Evolutionary conservation across 2,888 invertebrate species (phyloP).

Genomic region (Cheilosia grossa): DNA sequence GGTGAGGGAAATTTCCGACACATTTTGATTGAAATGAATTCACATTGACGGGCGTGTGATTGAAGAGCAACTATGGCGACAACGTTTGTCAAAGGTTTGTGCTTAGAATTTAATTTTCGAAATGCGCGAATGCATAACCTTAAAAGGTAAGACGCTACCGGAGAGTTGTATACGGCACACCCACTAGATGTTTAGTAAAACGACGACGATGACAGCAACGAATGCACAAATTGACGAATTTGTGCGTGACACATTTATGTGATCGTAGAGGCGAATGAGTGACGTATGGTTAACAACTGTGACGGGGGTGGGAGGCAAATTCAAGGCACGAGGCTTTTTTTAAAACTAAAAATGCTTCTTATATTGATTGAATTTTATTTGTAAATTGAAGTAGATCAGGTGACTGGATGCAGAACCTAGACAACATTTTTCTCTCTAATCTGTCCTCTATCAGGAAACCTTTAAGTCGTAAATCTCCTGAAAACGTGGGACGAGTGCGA

Average conservation of each 20-base stretch:
- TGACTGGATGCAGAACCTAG: neutral
- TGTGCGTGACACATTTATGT: slow-evolving; percentile 32
- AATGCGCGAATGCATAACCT: slow-evolving; percentile 15
- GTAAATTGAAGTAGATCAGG: neutral
- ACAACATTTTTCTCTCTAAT: no score
- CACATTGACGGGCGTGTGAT: slow-evolving; percentile 59
- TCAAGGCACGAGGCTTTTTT: slow-evolving; percentile 8
- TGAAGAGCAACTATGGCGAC: slow-evolving; percentile 39
- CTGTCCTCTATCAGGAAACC: no score
- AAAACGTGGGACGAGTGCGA: no score
- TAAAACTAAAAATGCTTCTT: neutral
- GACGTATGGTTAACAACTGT: slow-evolving; percentile 2
- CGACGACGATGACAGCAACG: neutral
- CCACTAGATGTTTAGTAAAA: slow-evolving; percentile 54
- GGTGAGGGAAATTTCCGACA: slow-evolving; percentile 61
- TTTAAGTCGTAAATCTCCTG: no score
- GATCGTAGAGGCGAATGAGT: slow-evolving; percentile 1
- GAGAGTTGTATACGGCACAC: slow-evolving; percentile 48
- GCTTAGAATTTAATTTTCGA: slow-evolving; percentile 56
- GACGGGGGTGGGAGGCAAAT: slow-evolving; percentile 19
- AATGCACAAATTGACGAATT: slow-evolving; percentile 35
- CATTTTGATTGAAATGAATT: slow-evolving; percentile 63
- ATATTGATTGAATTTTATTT: neutral
- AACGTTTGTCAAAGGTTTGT: slow-evolving; percentile 59
- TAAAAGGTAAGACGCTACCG: slow-evolving; percentile 21